Percentiles rank a stretch among this genome's conserved stretches.
phyloP scores from a whole-genome alignment of 2,888 invertebrate genomes.

The Amblyjoppa fuscipennis region DNA sequence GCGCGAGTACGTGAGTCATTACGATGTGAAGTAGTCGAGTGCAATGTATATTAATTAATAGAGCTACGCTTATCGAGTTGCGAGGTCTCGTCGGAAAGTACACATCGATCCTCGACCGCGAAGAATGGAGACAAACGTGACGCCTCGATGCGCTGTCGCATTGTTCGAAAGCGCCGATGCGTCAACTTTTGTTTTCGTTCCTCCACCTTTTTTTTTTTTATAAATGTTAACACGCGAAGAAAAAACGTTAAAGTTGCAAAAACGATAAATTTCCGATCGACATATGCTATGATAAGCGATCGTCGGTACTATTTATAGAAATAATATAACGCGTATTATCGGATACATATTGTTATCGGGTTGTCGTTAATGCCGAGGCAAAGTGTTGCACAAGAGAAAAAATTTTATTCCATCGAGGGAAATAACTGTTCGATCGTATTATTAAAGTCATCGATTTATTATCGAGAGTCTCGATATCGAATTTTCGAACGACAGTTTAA shows the following conservation, averaged over 20 bases:
- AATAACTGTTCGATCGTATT: neutral
- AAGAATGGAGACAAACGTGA: neutral
- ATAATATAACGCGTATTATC: slow-evolving; percentile 38
- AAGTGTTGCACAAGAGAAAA: neutral
- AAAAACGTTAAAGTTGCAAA: neutral
- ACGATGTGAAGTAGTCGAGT: slow-evolving; percentile 19
- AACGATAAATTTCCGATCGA: slow-evolving; percentile 42
- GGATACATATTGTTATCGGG: slow-evolving; percentile 41
- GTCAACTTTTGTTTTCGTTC: neutral
- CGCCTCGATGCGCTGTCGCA: slow-evolving; percentile 4
- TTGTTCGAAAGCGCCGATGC: neutral
- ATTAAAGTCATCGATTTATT: neutral
- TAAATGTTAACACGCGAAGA: slow-evolving; percentile 9
- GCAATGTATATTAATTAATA: slow-evolving; percentile 52
- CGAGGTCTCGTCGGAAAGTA: slow-evolving; percentile 16
- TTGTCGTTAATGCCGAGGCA: slow-evolving; percentile 33
- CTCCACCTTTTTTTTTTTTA: neutral
- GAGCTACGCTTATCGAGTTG: slow-evolving; percentile 43
- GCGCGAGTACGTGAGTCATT: slow-evolving; percentile 22
- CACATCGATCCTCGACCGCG: slow-evolving; percentile 14
- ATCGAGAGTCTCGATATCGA: neutral
- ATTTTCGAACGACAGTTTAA: neutral
- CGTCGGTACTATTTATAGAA: slow-evolving; percentile 25
- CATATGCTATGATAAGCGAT: slow-evolving; percentile 50
- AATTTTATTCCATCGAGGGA: neutral